Evolutionary conservation across 2,888 invertebrate species (phyloP), one percentile per base, ranked within the genome.

Genomic region (Oligia fasciuncula): DNA sequence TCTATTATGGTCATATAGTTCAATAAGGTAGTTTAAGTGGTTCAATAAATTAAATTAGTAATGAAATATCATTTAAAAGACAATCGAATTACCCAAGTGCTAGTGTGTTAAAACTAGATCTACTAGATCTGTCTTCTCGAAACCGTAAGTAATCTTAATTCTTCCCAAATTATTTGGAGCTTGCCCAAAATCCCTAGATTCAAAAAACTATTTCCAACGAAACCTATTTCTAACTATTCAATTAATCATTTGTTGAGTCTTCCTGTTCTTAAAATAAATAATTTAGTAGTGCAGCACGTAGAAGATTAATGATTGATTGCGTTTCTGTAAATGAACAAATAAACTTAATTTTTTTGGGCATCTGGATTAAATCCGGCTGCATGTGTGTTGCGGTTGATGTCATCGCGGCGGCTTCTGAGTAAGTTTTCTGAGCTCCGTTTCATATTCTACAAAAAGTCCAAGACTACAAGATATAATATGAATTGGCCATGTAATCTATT

Each of bases 151-250:
- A 57, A 11, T n/a, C 5, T n/a, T 54, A 60, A 60, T 71, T 17
- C 40, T 11, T 40, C 57, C 90, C 86, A 88, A 90, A 91, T 91
- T 88, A 83, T 87, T 92, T 93, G 93, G 93, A 92, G 75, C 81
- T 74, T 76, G 79, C 91, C 93, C 92, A 93, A 93, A 88, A 91
- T 79, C 77, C 79, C 81, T 83, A 86, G 65, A 76, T 79, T 83
- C 35, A 87, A 90, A 89, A 90, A 87, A 77, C 81, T 83, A 85
- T 89, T 88, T 82, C 80, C 73, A 78, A 57, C 11, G 57, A 90
- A 90, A 87, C 77, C 82, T 83, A 85, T 89, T 88, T 81, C 80
- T 73, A 75, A 76, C 79, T 77, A 84, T 89, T 85, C 81, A 88
- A 86, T 88, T 87, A 74, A 89, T 88, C 79, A 88, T 86, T 84